These are phyloP conservation scores for Amazona ochrocephala DNA, from an alignment of 2,797 vertebrate genomes.

Conservation along the genomic window DNA sequence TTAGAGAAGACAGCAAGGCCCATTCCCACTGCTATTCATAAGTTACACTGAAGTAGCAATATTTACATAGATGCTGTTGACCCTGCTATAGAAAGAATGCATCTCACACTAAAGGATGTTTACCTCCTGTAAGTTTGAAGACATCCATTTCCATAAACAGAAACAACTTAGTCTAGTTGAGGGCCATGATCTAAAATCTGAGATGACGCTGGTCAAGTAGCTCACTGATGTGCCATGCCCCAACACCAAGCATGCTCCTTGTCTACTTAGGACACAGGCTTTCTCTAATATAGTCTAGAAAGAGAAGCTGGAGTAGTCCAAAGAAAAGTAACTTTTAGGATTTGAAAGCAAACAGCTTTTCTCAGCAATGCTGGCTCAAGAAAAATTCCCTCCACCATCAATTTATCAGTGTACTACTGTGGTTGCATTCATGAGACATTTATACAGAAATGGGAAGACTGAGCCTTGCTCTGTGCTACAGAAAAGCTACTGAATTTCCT, in stretches of 20 bases:
- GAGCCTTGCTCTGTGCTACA: neutral
- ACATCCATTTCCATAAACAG: neutral
- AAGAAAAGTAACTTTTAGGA: neutral
- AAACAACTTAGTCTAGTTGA: neutral
- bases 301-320: neutral
- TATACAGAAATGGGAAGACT: conserved; percentile 33
- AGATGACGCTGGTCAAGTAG: neutral
- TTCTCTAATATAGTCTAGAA: neutral
- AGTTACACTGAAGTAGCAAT: neutral
- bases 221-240: neutral
- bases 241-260: neutral
- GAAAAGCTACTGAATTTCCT: conserved; percentile 37
- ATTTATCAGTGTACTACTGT: conserved; percentile 32
- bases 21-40: neutral
- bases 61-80: neutral
- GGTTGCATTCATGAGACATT: conserved; percentile 15
- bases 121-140: neutral
- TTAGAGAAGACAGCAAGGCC: neutral
- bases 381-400: neutral
- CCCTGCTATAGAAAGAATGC: neutral
- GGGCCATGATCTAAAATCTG: neutral
- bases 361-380: conserved; percentile 41
- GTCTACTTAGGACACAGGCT: neutral
- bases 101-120: neutral
- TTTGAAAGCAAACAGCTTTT: conserved; percentile 45